A percentile compares a stretch with the other conserved stretches of the same genome.
Conservation (phyloP, 2,888 invertebrate species). For the Agrilus biguttatus region DNA sequence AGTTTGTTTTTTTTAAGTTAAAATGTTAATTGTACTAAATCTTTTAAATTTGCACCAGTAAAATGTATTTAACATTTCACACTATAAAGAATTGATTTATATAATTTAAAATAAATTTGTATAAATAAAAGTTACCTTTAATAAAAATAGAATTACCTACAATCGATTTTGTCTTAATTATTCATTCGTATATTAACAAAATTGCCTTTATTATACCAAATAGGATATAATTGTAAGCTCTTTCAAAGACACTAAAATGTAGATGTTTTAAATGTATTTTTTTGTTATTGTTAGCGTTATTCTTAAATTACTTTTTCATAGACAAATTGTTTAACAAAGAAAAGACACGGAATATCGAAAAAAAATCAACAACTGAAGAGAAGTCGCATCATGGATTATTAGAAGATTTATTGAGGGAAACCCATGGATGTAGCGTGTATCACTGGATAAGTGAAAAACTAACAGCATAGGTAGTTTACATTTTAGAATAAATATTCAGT, state of each 20-base stretch:
- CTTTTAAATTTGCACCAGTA: background rate
- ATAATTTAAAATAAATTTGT: too few relatives aligned
- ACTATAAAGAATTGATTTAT: too few relatives aligned
- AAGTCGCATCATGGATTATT: conserved; percentile 26
- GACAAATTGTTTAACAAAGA: conserved; percentile 28
- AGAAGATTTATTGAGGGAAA: conserved; percentile 46
- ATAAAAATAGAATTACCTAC: too few relatives aligned
- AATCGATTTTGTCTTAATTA: too few relatives aligned
- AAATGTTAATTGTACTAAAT: background rate
- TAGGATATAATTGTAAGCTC: too few relatives aligned
- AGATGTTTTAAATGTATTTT: conserved; percentile 4
- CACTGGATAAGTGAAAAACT: conserved; percentile 33
- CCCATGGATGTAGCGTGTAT: conserved; percentile 47
- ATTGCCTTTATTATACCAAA: too few relatives aligned
- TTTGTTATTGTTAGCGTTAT: conserved; percentile 33
- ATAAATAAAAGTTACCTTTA: too few relatives aligned
- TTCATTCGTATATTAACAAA: too few relatives aligned
- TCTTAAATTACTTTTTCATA: conserved; percentile 32
- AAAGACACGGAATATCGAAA: conserved; percentile 20
- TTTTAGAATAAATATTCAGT: too few relatives aligned
- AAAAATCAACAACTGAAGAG: conserved; percentile 21
- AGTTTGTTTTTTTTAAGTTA: conserved; percentile 10
- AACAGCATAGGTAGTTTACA: too few relatives aligned
- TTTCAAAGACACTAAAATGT: too few relatives aligned
- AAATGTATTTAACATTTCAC: too few relatives aligned